Conservation (phyloP, 2,797 vertebrate genomes). For the Megaceryle alcyon region DNA sequence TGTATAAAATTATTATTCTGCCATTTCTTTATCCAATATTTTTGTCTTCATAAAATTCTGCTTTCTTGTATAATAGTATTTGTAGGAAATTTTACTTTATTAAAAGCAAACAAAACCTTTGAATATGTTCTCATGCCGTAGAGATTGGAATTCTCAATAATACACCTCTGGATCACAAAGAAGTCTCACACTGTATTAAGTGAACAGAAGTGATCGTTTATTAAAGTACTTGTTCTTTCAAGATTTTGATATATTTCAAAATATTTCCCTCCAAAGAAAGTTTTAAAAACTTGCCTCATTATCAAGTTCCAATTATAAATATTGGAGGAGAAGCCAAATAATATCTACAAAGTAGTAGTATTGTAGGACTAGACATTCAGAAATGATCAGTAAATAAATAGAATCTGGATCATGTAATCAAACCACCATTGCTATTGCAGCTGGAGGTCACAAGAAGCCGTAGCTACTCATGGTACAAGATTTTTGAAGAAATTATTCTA, state of each 20-base stretch:
- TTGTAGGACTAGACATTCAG: not conserved
- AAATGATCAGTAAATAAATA: not conserved
- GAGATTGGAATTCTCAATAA: not conserved
- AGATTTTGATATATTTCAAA: not conserved
- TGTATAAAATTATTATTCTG: not conserved
- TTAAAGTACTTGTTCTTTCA: not conserved
- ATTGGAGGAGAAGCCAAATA: not conserved
- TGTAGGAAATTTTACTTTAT: not conserved
- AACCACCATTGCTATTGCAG: not conserved
- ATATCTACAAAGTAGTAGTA: not conserved
- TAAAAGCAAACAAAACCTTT: not conserved
- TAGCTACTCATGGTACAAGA: not conserved
- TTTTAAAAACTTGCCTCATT: not conserved
- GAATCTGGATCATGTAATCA: not conserved
- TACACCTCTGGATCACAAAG: not conserved
- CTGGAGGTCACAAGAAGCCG: not conserved
- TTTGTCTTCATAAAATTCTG: not conserved
- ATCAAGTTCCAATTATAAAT: not conserved
- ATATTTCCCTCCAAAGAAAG: not conserved
- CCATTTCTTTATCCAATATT: not conserved
- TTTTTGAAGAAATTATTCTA: not conserved
- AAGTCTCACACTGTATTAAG: not conserved
- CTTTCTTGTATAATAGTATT: not conserved
- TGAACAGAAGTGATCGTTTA: not conserved
- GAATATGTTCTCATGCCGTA: not conserved